phyloP scores from a whole-genome alignment of 2,113 vertebrate species.

The Pygoscelis antarcticus region DNA sequence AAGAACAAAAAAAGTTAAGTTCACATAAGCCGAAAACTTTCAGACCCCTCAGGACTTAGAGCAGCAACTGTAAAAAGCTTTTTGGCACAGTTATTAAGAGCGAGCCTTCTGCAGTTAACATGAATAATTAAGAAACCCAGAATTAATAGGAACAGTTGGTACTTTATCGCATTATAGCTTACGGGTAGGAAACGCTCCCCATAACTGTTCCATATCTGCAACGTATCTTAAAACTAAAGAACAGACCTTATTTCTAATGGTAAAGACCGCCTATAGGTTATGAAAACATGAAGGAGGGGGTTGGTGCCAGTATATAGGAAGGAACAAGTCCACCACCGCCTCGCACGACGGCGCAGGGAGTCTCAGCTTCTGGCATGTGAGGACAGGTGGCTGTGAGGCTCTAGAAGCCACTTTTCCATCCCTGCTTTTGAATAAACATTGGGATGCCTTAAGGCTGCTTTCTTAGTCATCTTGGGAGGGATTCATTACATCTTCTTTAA shows the following conservation, averaged over 20 bases:
- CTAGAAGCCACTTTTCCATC: neutral
- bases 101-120: neutral
- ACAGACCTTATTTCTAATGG: neutral
- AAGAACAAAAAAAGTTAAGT: neutral
- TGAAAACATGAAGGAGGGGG: neutral
- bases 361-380: neutral
- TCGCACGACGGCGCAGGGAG: rapidly evolving
- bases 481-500: neutral
- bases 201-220: neutral
- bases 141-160: neutral
- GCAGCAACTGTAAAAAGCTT: neutral
- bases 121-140: neutral
- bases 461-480: neutral
- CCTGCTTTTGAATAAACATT: neutral
- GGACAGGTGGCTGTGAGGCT: neutral
- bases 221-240: neutral
- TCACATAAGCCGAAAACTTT: neutral
- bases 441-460: neutral
- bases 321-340: neutral
- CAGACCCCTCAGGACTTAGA: neutral
- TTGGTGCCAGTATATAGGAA: neutral
- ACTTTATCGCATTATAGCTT: neutral
- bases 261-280: neutral
- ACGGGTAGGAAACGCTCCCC: neutral
- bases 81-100: neutral